Conservation (phyloP, 1,140 invertebrate species). For the Probaryconus sp. region DNA sequence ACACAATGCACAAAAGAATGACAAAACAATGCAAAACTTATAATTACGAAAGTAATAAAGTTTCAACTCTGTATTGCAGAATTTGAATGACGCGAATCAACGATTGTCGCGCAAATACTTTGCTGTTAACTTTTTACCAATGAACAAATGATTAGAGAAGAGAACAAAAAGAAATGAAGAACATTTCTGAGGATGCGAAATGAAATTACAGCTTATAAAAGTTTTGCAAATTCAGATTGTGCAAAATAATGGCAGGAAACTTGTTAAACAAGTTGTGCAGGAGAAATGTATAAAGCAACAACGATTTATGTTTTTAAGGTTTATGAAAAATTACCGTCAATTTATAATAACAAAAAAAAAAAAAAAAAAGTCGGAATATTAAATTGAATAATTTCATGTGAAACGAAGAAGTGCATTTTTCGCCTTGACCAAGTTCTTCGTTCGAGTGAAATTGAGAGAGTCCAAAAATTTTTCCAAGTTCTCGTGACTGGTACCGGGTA, state of each 20-base stretch:
- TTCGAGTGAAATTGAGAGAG: too few species aligned
- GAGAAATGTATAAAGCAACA: conserved; percentile 34
- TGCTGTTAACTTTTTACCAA: conserved; percentile 48
- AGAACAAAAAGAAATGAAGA: conserved; percentile 17
- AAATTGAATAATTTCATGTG: too few species aligned
- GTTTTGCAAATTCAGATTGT: conserved; percentile 44
- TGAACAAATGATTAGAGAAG: conserved; percentile 20
- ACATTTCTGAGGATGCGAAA: conserved; percentile 20
- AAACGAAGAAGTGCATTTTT: too few species aligned
- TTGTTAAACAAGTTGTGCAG: conserved; percentile 22
- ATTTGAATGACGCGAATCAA: conserved; percentile 46
- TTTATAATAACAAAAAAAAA: too few species aligned
- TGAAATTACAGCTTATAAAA: conserved; percentile 56
- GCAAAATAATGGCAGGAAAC: conserved; percentile 46
- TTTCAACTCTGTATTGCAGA: conserved; percentile 19
- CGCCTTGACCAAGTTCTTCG: too few species aligned
- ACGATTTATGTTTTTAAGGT: too few species aligned
- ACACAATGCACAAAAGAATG: too few species aligned
- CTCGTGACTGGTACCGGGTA: too few species aligned
- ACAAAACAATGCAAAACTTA: conserved; percentile 54
- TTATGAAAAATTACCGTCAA: too few species aligned
- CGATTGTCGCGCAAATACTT: conserved; percentile 47
- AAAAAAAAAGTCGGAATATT: too few species aligned
- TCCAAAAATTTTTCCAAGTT: too few species aligned
- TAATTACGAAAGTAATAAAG: conserved; percentile 56